phyloP scores from a whole-genome alignment of 1,140 invertebrate genomes.

The Anoplolepis gracilipes region DNA sequence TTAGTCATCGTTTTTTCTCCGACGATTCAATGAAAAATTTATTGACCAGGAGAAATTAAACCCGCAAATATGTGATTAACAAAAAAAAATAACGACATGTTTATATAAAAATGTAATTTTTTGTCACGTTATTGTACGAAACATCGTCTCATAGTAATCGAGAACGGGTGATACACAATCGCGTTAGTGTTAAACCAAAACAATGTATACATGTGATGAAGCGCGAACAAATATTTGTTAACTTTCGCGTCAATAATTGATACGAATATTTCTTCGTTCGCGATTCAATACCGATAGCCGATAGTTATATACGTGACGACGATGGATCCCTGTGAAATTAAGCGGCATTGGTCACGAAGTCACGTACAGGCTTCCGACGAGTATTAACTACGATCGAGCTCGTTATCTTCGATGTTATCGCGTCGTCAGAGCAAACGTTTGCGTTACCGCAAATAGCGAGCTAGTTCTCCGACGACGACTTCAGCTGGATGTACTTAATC shows the following conservation, averaged over 20 bases:
- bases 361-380: slow-evolving; percentile 52
- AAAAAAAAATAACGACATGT: not conserved
- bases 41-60: not conserved
- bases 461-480: slow-evolving; percentile 16
- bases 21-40: slow-evolving; percentile 8
- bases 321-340: slow-evolving; percentile 54
- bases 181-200: not conserved
- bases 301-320: slow-evolving; percentile 49
- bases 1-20: slow-evolving; percentile 17
- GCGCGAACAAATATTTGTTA: slow-evolving; percentile 20
- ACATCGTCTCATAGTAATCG: not conserved
- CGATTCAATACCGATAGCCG: not conserved
- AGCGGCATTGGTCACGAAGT: slow-evolving; percentile 60
- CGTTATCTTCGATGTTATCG: slow-evolving; percentile 62
- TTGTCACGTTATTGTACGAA: not conserved
- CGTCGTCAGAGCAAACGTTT: slow-evolving; percentile 58
- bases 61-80: not conserved
- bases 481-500: slow-evolving; percentile 31
- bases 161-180: not conserved
- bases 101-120: too few relatives aligned
- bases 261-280: slow-evolving; percentile 18
- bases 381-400: slow-evolving; percentile 58
- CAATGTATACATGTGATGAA: not conserved
- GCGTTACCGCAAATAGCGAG: slow-evolving; percentile 58
- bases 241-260: slow-evolving; percentile 35